phyloP scores from a whole-genome alignment of 2,797 vertebrate genomes.

The Rhinella marina region DNA sequence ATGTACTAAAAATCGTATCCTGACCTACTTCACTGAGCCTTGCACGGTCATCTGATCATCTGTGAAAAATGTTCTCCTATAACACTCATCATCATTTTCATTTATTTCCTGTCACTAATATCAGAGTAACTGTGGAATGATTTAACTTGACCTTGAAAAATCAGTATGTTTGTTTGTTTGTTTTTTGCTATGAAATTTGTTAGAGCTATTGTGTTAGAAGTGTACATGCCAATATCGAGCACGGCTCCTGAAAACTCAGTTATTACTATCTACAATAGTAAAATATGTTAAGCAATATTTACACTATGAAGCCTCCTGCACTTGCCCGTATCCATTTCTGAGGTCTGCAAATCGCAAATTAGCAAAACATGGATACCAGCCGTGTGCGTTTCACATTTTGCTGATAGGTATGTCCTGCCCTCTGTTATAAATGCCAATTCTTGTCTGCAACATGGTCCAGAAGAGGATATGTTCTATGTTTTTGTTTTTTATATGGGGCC shows the following conservation, averaged over 20 bases:
- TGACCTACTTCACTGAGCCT: not conserved
- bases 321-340: too few relatives aligned
- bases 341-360: too few relatives aligned
- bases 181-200: not conserved
- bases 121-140: not conserved
- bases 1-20: not conserved
- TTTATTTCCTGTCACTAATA: not conserved
- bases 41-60: constrained; percentile 9
- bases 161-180: not conserved
- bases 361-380: too few relatives aligned
- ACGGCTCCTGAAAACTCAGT: not conserved
- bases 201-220: not conserved
- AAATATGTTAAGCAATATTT: too few relatives aligned
- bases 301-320: too few relatives aligned
- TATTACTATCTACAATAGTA: too few relatives aligned
- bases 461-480: too few relatives aligned
- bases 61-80: not conserved
- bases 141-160: not conserved
- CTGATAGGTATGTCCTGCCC: too few relatives aligned
- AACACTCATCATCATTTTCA: not conserved
- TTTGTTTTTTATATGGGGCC: too few relatives aligned
- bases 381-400: too few relatives aligned
- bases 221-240: not conserved
- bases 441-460: too few relatives aligned
- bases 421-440: too few relatives aligned